Conservation (phyloP, 1,140 invertebrate species). For the Pachyrhynchus sulphureomaculatus region DNA sequence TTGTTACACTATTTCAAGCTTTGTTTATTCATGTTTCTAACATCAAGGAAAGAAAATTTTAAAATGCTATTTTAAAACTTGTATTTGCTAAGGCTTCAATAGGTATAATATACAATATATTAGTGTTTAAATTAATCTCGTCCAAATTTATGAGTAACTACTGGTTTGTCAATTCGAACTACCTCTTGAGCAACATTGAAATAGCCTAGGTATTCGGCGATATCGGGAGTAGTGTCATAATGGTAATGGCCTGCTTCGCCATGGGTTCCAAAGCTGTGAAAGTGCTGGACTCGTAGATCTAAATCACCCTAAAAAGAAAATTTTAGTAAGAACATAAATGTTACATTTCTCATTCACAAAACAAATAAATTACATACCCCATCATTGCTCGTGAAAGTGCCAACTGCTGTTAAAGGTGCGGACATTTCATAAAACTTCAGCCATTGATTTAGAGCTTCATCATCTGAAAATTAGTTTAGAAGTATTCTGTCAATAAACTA, state of each 20-base stretch:
- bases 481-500: too few relatives aligned
- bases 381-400: slow-evolving; percentile 85
- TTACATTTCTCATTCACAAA: too few relatives aligned
- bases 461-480: slow-evolving; percentile 41
- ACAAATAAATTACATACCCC: slow-evolving; percentile 30
- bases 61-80: too few relatives aligned
- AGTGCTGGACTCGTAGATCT: slow-evolving; percentile 90
- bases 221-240: slow-evolving; percentile 84
- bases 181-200: slow-evolving; percentile 76
- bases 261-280: slow-evolving; percentile 87
- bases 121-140: slow-evolving; percentile 64
- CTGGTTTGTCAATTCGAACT: slow-evolving; percentile 79
- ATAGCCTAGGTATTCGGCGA: slow-evolving; percentile 84
- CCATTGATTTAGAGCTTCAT: slow-evolving; percentile 82
- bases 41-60: too few relatives aligned
- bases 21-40: too few relatives aligned
- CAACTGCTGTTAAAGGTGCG: slow-evolving; percentile 82
- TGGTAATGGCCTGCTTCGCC: slow-evolving; percentile 95
- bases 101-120: too few relatives aligned
- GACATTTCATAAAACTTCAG: slow-evolving; percentile 89
- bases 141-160: slow-evolving; percentile 56
- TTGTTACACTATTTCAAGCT: too few relatives aligned
- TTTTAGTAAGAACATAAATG: too few relatives aligned
- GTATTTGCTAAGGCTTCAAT: too few relatives aligned
- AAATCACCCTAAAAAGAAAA: slow-evolving; percentile 62